Base-by-base conservation (phyloP, 2,113 vertebrate genomes). In the Daubentonia madagascariensis region DNA sequence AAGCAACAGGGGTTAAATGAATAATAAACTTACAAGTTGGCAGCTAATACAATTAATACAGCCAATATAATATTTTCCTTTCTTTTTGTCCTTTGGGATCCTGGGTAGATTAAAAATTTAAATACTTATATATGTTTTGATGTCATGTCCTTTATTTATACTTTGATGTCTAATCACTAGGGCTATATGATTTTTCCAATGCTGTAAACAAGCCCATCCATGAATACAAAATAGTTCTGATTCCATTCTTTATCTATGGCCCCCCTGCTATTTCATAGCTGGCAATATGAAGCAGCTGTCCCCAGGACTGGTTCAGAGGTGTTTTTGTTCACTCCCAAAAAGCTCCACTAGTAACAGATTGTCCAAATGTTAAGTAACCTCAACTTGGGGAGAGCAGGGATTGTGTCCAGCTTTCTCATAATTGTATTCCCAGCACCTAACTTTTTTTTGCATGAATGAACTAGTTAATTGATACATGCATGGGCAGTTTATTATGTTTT, bases 391-490 rank as follows among this genome's bases (percentile, higher is more conserved):
- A 92, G 30, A 79, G 28, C 78, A 83, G 70, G 65, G 25, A 78
- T 14, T 65, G 50, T 65, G 65, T 88, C 86, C 88, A 88, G 54
- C 54, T 89, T 92, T 92, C 85, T 91, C 90, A 67, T 96, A 59
- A 92, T 30, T 92, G 50, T 81, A 96, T 76, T 86, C 85, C 87
- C 85, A 68, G 78, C 40, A 72, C 52, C 87, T 72, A 81, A 91
- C 59, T 92, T 59, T 85, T 86, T 85, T 93, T 65, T 97, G 85
- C 94, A 91, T 97, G 94, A 97, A 79, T 91, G 85, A 96, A 86
- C 79, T 63, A 89, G 68, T 88, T 94, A 92, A 97, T 85, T 78
- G 85, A 96, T 17, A 59, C 57, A 80, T 35, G 75, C 67, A 30
- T 85, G 91, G 30, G 59, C 37, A 85, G 70, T 80, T 94, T 57